Conservation (phyloP, 2,113 vertebrate genomes). For the Puntigrus tetrazona region DNA sequence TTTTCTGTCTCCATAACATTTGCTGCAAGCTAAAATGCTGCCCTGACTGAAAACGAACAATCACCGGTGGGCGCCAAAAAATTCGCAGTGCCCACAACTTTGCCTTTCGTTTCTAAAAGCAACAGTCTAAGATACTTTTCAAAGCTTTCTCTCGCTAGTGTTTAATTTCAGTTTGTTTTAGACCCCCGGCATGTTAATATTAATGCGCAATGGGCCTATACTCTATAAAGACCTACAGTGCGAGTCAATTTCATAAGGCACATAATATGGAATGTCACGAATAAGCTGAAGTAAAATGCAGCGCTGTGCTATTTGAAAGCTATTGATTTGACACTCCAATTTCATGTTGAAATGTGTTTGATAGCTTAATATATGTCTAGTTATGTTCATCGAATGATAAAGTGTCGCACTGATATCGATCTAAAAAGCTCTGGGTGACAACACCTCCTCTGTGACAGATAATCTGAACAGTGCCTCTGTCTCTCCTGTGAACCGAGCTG, state of each 20-base stretch:
- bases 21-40: conserved; percentile 20
- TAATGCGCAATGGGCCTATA: background rate
- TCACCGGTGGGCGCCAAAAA: background rate
- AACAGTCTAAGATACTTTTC: background rate
- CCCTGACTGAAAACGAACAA: background rate
- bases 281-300: background rate
- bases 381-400: conserved; percentile 62
- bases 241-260: background rate
- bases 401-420: conserved; percentile 61
- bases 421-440: conserved; percentile 59
- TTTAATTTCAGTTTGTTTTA: background rate
- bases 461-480: conserved; percentile 60
- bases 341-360: conserved; percentile 27
- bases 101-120: background rate
- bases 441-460: conserved; percentile 65
- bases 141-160: background rate
- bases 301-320: background rate
- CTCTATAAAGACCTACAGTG: background rate
- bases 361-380: conserved; percentile 51
- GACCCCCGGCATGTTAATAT: background rate
- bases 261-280: background rate
- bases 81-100: background rate
- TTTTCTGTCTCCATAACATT: conserved; percentile 54
- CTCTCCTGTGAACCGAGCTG: conserved; percentile 23
- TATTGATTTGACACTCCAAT: background rate